Evolutionary conservation across 2,797 vertebrate species (phyloP).

Genomic region (Xiphophorus birchmanni): DNA sequence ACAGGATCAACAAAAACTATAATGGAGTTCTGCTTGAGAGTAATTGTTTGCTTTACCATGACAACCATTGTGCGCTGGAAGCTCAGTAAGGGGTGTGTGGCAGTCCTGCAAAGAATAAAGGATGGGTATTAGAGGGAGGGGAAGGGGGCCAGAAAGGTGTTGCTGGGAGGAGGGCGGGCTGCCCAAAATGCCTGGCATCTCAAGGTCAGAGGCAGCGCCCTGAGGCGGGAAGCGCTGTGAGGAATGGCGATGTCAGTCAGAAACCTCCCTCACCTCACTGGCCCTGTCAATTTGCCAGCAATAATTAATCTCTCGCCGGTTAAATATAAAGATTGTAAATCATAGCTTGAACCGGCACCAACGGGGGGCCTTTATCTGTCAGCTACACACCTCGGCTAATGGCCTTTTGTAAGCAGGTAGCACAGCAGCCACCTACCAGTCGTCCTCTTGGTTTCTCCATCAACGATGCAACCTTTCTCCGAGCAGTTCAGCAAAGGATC

Average conservation of each 20-base stretch:
- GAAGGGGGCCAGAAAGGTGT: conserved; percentile 34
- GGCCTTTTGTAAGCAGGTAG: conserved; percentile 71
- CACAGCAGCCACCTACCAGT: conserved; percentile 59
- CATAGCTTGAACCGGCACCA: conserved; percentile 71
- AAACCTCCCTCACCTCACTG: conserved; percentile 65
- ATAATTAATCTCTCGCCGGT: conserved; percentile 80
- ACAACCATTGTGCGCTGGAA: conserved; percentile 37
- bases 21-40: conserved; percentile 41
- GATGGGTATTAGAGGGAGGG: conserved; percentile 43
- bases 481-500: conserved; percentile 23
- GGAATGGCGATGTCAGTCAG: conserved; percentile 70
- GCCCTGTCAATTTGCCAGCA: conserved; percentile 70
- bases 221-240: conserved; percentile 64
- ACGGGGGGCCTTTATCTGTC: conserved; percentile 77
- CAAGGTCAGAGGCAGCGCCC: conserved; percentile 73
- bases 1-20: conserved; percentile 41
- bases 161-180: conserved; percentile 44
- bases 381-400: conserved; percentile 75
- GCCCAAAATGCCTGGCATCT: conserved; percentile 61
- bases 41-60: conserved; percentile 46
- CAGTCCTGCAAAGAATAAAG: conserved; percentile 56
- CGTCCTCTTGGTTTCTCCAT: conserved; percentile 64
- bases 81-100: conserved; percentile 36
- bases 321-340: conserved; percentile 83
- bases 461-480: conserved; percentile 41